These are phyloP conservation scores for Noctua janthe DNA, from an alignment of 2,888 invertebrate species.

Conservation along the genomic window DNA sequence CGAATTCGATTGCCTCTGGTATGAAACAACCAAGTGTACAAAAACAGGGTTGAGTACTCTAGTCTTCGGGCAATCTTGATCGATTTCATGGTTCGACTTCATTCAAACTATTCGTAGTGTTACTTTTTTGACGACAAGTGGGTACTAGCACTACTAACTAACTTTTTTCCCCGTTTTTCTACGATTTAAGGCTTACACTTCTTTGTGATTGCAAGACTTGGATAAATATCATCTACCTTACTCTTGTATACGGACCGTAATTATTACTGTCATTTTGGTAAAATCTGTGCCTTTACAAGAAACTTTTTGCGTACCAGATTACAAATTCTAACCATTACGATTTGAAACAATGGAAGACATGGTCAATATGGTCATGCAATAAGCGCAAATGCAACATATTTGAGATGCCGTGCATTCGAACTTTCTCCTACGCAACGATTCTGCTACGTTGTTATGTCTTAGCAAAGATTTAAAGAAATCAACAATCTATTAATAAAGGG, in stretches of 20 bases:
- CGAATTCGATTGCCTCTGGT: not conserved
- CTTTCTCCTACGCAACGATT: not conserved
- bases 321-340: not conserved
- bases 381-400: not conserved
- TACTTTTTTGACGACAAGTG: not conserved
- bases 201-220: not conserved
- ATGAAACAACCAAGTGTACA: not conserved
- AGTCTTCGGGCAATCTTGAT: not conserved
- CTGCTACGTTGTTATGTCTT: not conserved
- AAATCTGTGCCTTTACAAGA: not conserved
- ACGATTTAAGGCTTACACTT: not conserved
- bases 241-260: not conserved
- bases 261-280: not conserved
- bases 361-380: constrained; percentile 5
- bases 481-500: not conserved
- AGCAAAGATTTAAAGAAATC: not conserved
- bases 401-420: not conserved
- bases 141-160: not conserved
- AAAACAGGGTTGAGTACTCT: not conserved
- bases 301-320: not conserved
- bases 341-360: constrained; percentile 14
- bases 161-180: not conserved
- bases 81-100: not conserved
- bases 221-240: not conserved
- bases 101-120: not conserved